Base-by-base conservation (phyloP, 1,140 invertebrate genomes). In the Drusus annulatus region DNA sequence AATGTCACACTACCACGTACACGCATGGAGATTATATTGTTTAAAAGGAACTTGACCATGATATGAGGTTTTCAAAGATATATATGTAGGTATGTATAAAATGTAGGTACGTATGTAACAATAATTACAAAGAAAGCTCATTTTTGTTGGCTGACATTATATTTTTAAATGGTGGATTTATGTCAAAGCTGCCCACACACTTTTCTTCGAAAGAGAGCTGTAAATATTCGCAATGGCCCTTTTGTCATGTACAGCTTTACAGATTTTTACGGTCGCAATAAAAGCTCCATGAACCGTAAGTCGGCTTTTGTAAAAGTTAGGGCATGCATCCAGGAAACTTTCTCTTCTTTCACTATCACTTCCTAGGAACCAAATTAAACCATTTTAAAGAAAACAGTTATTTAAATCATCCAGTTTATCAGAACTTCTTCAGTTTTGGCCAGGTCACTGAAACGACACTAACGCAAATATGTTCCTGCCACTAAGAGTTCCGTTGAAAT, bases 221-320 rank as follows among this genome's bases (percentile, higher is more conserved):
- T 69, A 19, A 69, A 69, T 69, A 69, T 69, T 51, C 65, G 65
- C 65, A 69, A 69, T 69, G 65, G 65, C 7, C n/a, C 23, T 36
- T 69, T 69, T 69, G n/a, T 69, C 65, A 69, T 17, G 2, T 21
- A 69, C 23, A 69, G 16, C n/a, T 68, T 69, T 69, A 15, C 5
- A 19, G 65, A 63, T n/a, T 69, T 63, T 69, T 19, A 69, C 8
- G 3, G 36, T 36, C 36, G 31, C 21, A 36, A 69, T 69, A 65
- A 65, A 65, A 51, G 65, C 36, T 17, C 31, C 13, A 17, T 15
- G 16, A 63, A 63, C 21, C 62, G 10, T 28, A n/a, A 25, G 25
- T 63, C 62, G 21, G 21, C 16, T 8, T 63, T 63, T 25, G 5
- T 25, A 13, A 25, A 28, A 63, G 25, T 16, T 15, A 3, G 3